Base-by-base conservation (phyloP, 2,113 vertebrate genomes). In the Ptyas mucosa region DNA sequence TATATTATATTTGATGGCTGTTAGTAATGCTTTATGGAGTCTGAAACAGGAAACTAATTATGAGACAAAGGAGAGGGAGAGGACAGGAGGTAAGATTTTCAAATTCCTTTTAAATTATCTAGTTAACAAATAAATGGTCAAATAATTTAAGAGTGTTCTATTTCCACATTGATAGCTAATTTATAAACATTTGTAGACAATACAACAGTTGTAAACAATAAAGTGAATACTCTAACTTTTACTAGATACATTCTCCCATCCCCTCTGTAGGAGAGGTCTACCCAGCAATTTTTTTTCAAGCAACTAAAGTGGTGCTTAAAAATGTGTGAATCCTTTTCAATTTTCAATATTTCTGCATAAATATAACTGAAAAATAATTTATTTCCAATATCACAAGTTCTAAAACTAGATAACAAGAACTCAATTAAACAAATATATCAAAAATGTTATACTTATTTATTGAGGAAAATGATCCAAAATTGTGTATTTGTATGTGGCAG, bases 11-110 rank as follows among this genome's bases (percentile, higher is more conserved):
- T 90, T 94, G 93, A 97, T 85, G 43, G 0, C 89, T 95, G 96
- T 98, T 97, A 97, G 97, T 97, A 95, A 96, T 95, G 93, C 94
- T 92, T 93, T 93, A 96, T 96, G 94, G 95, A 94, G 86, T 91
- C 88, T 57, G 93, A 96, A 94, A 46, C 55, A 34, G 0, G 93
- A 88, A 90, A 92, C 85, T 92, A 87, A 86, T 85, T 93, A 43
- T 58, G 29, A 43, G n/a, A 81, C 20, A 91, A 90, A 3, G 75
- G 39, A 87, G 55, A 58, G 12, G 43, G 88, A 43, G 7, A 58
- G 88, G 92, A 95, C 91, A 52, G 92, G 29, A 5, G 58, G 52
- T 51, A 88, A 55, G 21, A 90, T 23, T 18, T 53, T 87, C 12
- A 90, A 93, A 8, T n/a, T 0, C 34, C 94, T 21, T 64, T 9